These are phyloP conservation scores for Drosophila nebulosa DNA, from an alignment of 1,140 invertebrate genomes.

Conservation along the genomic window DNA sequence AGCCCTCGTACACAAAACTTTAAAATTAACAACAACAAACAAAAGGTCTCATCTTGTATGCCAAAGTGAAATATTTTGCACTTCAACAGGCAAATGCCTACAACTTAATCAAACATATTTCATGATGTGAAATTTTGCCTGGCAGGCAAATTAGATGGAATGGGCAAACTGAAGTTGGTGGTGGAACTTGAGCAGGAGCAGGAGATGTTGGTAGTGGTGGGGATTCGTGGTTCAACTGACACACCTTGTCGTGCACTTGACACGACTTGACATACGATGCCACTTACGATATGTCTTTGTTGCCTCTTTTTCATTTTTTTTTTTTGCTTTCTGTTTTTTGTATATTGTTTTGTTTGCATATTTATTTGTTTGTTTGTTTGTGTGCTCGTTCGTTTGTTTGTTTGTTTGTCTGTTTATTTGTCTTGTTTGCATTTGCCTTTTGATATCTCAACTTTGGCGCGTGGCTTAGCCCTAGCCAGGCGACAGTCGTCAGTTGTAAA, in stretches of 20 bases:
- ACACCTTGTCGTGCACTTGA: slow-evolving; percentile 59
- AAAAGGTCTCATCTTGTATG: neutral
- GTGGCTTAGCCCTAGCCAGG: slow-evolving; percentile 46
- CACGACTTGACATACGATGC: slow-evolving; percentile 75
- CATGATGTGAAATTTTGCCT: slow-evolving; percentile 39
- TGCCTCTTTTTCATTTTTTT: slow-evolving; percentile 38
- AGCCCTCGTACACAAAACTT: neutral
- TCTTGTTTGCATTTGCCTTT: slow-evolving; percentile 61
- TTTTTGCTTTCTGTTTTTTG: slow-evolving; percentile 34
- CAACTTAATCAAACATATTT: slow-evolving; percentile 64
- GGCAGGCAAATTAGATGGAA: slow-evolving; percentile 68
- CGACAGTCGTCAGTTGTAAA: slow-evolving; percentile 68
- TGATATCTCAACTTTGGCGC: slow-evolving; percentile 76
- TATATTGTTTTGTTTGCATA: slow-evolving; percentile 6
- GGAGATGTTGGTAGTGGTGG: neutral
- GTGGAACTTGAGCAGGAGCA: slow-evolving; percentile 3
- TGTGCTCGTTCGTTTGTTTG: slow-evolving; percentile 29
- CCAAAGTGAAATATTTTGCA: slow-evolving; percentile 43
- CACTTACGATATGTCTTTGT: slow-evolving; percentile 78
- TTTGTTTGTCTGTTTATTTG: slow-evolving; percentile 33
- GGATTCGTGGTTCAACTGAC: neutral
- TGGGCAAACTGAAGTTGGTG: neutral
- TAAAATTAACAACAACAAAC: neutral
- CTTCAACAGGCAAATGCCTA: slow-evolving; percentile 51
- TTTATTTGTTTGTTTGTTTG: slow-evolving; percentile 8